Percentiles rank a stretch among this genome's conserved stretches.
These are phyloP conservation scores for Lycorma delicatula DNA, from an alignment of 1,140 invertebrate species.

Conservation along the genomic window DNA sequence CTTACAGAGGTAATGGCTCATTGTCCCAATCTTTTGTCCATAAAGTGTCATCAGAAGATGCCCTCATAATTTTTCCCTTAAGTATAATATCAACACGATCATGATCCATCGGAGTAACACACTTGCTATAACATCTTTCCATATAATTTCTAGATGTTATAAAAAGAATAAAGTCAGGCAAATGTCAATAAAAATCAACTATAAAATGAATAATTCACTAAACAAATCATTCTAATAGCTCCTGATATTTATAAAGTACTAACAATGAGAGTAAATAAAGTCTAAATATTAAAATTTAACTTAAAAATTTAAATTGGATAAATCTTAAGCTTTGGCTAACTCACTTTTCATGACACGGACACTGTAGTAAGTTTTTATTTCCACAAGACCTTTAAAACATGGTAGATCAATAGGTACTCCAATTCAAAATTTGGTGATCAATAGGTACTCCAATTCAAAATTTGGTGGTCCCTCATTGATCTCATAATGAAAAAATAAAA, in stretches of 20 bases:
- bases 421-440: no score
- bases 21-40: conserved; percentile 86
- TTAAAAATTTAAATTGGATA: neutral
- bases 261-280: neutral
- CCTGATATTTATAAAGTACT: neutral
- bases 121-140: conserved; percentile 82
- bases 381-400: no score
- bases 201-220: neutral
- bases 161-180: neutral
- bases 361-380: no score
- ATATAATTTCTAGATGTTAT: conserved; percentile 62
- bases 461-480: no score
- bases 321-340: neutral
- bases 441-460: no score
- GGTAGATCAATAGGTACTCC: no score
- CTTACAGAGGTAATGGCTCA: conserved; percentile 66
- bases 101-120: conserved; percentile 75
- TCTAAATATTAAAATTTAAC: neutral
- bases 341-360: no score
- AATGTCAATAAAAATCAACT: neutral
- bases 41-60: conserved; percentile 74
- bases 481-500: no score
- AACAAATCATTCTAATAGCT: neutral
- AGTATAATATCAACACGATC: conserved; percentile 89
- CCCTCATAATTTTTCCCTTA: conserved; percentile 84